These are phyloP conservation scores for Heteractis magnifica DNA, from an alignment of 92 coral and sea anemone species.

Conservation along the genomic window DNA sequence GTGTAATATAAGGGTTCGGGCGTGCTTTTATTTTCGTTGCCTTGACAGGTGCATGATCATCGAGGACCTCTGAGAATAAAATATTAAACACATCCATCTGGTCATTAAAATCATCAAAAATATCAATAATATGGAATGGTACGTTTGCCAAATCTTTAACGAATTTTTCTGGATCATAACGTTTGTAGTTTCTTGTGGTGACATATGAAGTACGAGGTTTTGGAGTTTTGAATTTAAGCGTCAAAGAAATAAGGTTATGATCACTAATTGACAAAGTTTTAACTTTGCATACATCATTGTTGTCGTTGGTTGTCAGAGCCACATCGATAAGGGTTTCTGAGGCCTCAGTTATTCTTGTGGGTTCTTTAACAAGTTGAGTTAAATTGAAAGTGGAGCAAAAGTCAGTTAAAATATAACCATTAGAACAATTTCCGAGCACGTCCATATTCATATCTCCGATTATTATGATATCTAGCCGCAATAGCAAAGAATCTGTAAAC, in stretches of 20 bases:
- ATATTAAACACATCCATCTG: conserved; percentile 51
- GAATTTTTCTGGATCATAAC: conserved; percentile 32
- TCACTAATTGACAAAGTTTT: conserved; percentile 26
- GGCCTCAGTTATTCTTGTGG: conserved; percentile 51
- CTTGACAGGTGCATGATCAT: conserved; percentile 37
- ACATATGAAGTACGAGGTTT: conserved; percentile 33
- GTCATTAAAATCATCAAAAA: conserved; percentile 55
- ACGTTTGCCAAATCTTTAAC: conserved; percentile 29
- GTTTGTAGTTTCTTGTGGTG: conserved; percentile 46
- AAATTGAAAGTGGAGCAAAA: conserved; percentile 41
- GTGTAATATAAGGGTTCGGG: conserved; percentile 41
- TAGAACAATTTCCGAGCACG: conserved; percentile 20
- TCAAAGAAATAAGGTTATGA: conserved; percentile 46
- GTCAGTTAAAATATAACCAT: conserved; percentile 11
- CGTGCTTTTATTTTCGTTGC: conserved; percentile 29
- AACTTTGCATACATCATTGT: conserved; percentile 21
- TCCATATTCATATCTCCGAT: conserved; percentile 52
- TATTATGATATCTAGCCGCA: conserved; percentile 36
- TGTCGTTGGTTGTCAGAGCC: background rate
- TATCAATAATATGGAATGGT: conserved; percentile 46
- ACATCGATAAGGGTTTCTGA: conserved; percentile 31
- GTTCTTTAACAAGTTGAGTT: conserved; percentile 42
- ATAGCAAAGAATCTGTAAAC: conserved; percentile 37
- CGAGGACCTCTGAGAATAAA: conserved; percentile 41
- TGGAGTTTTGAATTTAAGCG: conserved; percentile 49